Percentiles rank a stretch among this genome's conserved stretches.
These are phyloP conservation scores for Umimayanthus chanpuru DNA, from an alignment of 92 coral and sea anemone genomes.

Conservation along the genomic window DNA sequence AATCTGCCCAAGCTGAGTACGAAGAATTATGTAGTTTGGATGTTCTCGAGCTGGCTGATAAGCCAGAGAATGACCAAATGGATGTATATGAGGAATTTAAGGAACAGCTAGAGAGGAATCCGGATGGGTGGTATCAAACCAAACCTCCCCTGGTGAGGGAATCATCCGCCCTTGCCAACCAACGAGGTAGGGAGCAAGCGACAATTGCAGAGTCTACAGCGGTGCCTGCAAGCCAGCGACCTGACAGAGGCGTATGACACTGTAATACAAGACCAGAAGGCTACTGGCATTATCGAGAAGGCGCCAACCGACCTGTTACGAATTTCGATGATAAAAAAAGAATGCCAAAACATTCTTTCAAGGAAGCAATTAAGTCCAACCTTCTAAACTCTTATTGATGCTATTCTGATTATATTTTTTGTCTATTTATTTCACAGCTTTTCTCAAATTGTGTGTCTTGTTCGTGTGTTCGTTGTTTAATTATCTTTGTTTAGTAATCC, in stretches of 20 bases:
- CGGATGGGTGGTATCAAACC: constrained; percentile 34
- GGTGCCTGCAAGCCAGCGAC: background rate
- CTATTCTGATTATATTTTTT: too few species aligned
- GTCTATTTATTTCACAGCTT: too few species aligned
- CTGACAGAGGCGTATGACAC: background rate
- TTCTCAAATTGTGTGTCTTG: too few species aligned
- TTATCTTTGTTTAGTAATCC: too few species aligned
- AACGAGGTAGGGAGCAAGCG: background rate
- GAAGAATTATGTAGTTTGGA: constrained; percentile 39
- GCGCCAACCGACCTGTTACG: background rate
- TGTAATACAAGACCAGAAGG: background rate
- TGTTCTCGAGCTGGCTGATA: constrained; percentile 38
- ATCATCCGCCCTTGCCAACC: background rate
- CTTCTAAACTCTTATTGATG: too few species aligned
- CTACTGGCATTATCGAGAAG: background rate
- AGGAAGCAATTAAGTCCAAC: too few species aligned
- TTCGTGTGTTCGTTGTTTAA: too few species aligned
- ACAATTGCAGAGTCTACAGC: background rate
- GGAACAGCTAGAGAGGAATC: constrained; percentile 14
- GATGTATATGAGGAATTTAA: constrained; percentile 9
- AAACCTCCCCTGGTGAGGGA: constrained; percentile 33
- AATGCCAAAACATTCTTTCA: too few species aligned
- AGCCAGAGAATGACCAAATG: background rate
- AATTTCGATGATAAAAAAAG: too few species aligned
- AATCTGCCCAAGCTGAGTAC: constrained; percentile 30